These are phyloP conservation scores for Centropus unirufus DNA, from an alignment of 2,113 vertebrate species.

Conservation along the genomic window DNA sequence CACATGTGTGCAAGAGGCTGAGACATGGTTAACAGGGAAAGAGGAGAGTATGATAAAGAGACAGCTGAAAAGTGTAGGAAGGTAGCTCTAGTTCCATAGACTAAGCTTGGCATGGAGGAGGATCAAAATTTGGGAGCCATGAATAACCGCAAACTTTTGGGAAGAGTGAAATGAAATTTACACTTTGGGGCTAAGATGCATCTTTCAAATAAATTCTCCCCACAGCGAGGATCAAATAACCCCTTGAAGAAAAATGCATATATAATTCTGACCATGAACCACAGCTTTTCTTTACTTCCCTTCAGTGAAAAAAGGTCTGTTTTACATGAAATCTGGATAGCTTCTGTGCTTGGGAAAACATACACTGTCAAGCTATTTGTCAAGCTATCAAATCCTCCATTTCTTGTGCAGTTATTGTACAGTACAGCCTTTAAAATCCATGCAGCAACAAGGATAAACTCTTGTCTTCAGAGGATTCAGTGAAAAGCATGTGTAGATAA, in stretches of 20 bases:
- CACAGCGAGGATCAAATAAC: slow-evolving; percentile 43
- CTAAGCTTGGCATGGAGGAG: not conserved
- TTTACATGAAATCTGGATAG: not conserved
- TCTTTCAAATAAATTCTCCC: slow-evolving; percentile 42
- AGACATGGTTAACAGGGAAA: not conserved
- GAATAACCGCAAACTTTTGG: slow-evolving; percentile 19
- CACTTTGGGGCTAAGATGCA: not conserved
- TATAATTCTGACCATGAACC: not conserved
- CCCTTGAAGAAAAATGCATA: slow-evolving; percentile 47
- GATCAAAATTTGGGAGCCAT: not conserved
- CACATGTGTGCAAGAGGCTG: not conserved
- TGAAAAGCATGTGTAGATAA: not conserved
- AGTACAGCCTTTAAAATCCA: not conserved
- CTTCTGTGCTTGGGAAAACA: not conserved
- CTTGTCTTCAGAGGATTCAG: not conserved
- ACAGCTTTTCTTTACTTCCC: slow-evolving; percentile 10
- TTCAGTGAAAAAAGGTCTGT: not conserved
- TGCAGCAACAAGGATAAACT: not conserved
- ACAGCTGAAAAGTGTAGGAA: not conserved
- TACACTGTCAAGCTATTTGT: not conserved
- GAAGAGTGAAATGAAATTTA: slow-evolving; percentile 21
- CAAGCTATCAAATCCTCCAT: not conserved
- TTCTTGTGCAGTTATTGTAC: not conserved
- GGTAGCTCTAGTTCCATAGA: not conserved
- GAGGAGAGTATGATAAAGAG: not conserved